phyloP scores from a whole-genome alignment of 2,113 vertebrate species.

The Drymodes brunneopygia region DNA sequence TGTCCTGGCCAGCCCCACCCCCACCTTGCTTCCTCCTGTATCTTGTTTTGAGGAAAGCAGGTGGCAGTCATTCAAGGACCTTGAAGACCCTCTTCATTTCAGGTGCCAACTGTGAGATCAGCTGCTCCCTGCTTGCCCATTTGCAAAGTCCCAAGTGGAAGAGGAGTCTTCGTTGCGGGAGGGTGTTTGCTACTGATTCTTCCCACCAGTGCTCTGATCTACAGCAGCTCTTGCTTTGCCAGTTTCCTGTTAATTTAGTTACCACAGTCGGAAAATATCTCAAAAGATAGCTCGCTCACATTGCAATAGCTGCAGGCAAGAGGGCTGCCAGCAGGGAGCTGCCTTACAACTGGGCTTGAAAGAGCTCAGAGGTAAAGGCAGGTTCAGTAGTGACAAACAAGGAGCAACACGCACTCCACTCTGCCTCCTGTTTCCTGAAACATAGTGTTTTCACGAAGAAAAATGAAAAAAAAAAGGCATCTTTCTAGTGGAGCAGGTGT shows the following conservation, averaged over 20 bases:
- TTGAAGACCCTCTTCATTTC: neutral
- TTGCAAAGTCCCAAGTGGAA: neutral
- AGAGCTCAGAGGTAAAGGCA: neutral
- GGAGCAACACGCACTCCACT: neutral
- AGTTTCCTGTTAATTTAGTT: neutral
- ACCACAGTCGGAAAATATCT: neutral
- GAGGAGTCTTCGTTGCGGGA: neutral
- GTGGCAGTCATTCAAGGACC: neutral
- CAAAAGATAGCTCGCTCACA: neutral
- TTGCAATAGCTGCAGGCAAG: neutral
- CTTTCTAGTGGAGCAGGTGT: neutral
- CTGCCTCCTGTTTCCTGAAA: neutral
- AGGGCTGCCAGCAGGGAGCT: neutral
- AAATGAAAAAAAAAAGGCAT: rapidly evolving
- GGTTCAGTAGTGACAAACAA: neutral
- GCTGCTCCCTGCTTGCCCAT: neutral
- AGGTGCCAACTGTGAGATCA: neutral
- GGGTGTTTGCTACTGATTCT: neutral
- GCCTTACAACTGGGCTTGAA: neutral
- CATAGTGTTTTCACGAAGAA: neutral
- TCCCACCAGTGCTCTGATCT: neutral
- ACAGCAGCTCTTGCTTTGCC: neutral
- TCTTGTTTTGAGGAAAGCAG: neutral
- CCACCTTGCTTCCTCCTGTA: neutral
- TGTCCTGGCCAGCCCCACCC: neutral